These are phyloP conservation scores for Dasyprocta punctata DNA, from an alignment of 2,113 vertebrate species.

Conservation along the genomic window DNA sequence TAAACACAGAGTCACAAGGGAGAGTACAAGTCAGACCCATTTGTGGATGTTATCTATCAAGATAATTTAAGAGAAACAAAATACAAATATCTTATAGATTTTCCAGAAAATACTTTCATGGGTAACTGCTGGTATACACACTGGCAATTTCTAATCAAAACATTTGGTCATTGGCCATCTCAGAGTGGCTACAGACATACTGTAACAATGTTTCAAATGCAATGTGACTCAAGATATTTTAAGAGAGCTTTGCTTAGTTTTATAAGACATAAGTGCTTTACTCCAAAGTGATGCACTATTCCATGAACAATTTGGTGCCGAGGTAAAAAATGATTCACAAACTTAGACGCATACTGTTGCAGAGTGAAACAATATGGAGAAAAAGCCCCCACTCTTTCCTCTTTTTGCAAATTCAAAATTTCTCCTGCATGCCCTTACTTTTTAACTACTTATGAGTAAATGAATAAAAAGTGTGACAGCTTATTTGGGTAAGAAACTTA, in stretches of 20 bases:
- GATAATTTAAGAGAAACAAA: neutral
- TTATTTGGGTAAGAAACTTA: constrained; percentile 2
- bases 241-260: constrained; percentile 54
- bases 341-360: neutral
- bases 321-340: constrained; percentile 44
- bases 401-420: neutral
- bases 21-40: neutral
- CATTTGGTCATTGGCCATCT: constrained; percentile 35
- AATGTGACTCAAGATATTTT: constrained; percentile 50
- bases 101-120: constrained; percentile 48
- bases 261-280: neutral
- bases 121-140: constrained; percentile 28
- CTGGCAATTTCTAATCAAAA: constrained; percentile 59
- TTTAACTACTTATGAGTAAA: constrained; percentile 36
- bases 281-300: constrained; percentile 48
- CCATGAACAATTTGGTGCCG: neutral
- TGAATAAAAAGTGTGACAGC: constrained; percentile 25
- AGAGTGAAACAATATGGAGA: constrained; percentile 26
- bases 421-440: constrained; percentile 21
- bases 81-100: constrained; percentile 36
- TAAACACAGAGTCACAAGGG: neutral
- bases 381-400: neutral
- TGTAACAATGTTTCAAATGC: constrained; percentile 42
- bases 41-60: neutral
- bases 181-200: constrained; percentile 1